phyloP scores from a whole-genome alignment of 2,113 vertebrate genomes.

The Sardina pilchardus region DNA sequence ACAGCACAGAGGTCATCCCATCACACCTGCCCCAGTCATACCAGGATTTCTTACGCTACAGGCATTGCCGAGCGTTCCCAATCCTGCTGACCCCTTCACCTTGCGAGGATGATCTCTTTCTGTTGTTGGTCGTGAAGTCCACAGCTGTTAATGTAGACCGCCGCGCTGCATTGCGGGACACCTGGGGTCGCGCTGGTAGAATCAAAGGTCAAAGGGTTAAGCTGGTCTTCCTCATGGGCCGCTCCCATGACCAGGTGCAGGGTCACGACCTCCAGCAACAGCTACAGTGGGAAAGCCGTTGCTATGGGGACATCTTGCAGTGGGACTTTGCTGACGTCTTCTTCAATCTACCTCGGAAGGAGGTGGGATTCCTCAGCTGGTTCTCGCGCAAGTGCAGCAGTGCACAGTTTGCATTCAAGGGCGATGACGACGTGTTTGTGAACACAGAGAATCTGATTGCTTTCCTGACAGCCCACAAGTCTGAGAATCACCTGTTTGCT shows the following conservation, averaged over 20 bases:
- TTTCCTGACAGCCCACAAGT: constrained; percentile 64
- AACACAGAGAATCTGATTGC: too few relatives aligned
- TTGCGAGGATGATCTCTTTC: constrained; percentile 65
- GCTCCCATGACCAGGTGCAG: constrained; percentile 43
- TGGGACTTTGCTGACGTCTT: constrained; percentile 78
- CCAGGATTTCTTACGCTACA: constrained; percentile 70
- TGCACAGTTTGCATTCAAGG: constrained; percentile 69
- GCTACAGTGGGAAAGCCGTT: constrained; percentile 67
- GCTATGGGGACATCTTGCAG: constrained; percentile 75
- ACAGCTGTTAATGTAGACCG: constrained; percentile 68
- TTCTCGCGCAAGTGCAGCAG: constrained; percentile 60
- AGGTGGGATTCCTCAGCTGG: constrained; percentile 76
- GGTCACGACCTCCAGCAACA: constrained; percentile 63
- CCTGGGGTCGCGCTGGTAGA: constrained; percentile 66
- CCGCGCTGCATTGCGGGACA: constrained; percentile 70
- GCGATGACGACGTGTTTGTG: constrained; percentile 75
- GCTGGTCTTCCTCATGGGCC: constrained; percentile 71
- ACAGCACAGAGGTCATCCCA: constrained; percentile 48
- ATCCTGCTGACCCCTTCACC: constrained; percentile 62
- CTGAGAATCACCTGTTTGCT: constrained; percentile 68
- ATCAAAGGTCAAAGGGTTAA: constrained; percentile 48
- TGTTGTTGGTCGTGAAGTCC: constrained; percentile 75
- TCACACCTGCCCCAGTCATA: constrained; percentile 61
- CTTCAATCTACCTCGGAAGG: constrained; percentile 79
- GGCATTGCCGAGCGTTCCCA: constrained; percentile 71